Evolutionary conservation across 2,888 invertebrate species (phyloP).

Genomic region (Agrochola litura): DNA sequence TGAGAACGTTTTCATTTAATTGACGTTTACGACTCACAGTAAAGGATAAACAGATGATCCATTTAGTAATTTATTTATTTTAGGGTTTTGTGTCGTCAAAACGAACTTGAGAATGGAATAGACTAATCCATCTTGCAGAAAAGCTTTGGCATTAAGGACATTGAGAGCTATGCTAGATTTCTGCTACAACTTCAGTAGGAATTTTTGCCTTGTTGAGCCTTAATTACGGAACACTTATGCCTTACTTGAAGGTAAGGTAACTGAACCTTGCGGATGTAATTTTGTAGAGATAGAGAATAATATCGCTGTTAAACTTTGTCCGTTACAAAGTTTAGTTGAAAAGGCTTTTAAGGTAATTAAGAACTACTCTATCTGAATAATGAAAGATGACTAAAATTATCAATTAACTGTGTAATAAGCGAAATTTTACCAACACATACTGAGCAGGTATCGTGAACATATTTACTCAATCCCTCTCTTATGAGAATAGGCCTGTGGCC

Average conservation of each 20-base stretch:
- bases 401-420: not conserved
- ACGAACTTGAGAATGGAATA: not conserved
- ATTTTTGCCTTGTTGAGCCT: not conserved
- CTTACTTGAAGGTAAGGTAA: conserved; percentile 4
- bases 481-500: too few relatives aligned
- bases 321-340: not conserved
- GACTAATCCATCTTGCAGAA: not conserved
- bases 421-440: too few relatives aligned
- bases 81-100: not conserved
- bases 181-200: not conserved
- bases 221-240: conserved; percentile 22
- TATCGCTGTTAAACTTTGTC: not conserved
- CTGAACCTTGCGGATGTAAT: not conserved
- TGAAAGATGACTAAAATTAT: not conserved
- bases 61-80: conserved; percentile 14
- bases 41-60: conserved; percentile 36
- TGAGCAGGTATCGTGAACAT: too few relatives aligned
- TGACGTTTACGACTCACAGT: conserved; percentile 40
- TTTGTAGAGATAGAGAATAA: conserved; percentile 19
- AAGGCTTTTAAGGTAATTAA: not conserved
- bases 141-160: too few relatives aligned
- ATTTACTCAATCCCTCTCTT: not conserved
- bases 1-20: conserved; percentile 29
- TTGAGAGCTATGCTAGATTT: not conserved
- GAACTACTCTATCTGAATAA: not conserved